Evolutionary conservation across 2,113 vertebrate genomes (phyloP), one percentile per base, ranked within the genome.

Genomic region (Poeciliopsis turrubarensis): DNA sequence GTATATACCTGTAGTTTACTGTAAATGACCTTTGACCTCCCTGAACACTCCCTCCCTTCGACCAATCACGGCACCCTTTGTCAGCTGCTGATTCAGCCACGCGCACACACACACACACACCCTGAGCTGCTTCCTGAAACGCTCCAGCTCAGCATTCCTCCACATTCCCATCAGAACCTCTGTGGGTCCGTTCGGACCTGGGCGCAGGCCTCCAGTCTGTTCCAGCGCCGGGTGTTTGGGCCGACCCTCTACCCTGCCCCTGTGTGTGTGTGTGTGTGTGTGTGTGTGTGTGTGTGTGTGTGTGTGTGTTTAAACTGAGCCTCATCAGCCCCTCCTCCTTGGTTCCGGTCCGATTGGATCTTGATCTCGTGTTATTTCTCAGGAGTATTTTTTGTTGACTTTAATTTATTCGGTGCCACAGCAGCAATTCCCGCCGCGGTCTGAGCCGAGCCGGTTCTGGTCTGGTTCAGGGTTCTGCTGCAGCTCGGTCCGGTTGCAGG

Each of bases 1-100:
- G 89, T 93, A 92, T 83, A 90, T 86, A 88, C 85, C 86, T 92
- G 90, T 92, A 92, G 89, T 91, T 92, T 89, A 89, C 90, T 94
- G 93, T 94, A 93, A 93, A 94, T 92, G 75, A 93, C 86, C 78
- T 80, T 78, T 77, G 61, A 69, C 37, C 26, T 62, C 13, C 54
- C 41, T 32, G 11, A 64, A 72, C 60, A 64, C 72, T 25, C 61
- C 71, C 62, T 9, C 26, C 70, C 54, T 54, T 1, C 29, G 25
- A 77, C 73, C 83, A 75, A 68, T 32, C 44, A 22, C 9, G 64
- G 30, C 25, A 26, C 74, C 67, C 71, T 80, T 72, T 8, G 2
- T 30, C 67, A 60, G 73, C 63, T 70, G 44, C 78, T 41, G 39
- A 15, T 41, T 25, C 63, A 25, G 14, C 15, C 66, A 30, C 66